Evolutionary conservation across 2,888 invertebrate genomes (phyloP).

Genomic region (Metallyticus violacea): DNA sequence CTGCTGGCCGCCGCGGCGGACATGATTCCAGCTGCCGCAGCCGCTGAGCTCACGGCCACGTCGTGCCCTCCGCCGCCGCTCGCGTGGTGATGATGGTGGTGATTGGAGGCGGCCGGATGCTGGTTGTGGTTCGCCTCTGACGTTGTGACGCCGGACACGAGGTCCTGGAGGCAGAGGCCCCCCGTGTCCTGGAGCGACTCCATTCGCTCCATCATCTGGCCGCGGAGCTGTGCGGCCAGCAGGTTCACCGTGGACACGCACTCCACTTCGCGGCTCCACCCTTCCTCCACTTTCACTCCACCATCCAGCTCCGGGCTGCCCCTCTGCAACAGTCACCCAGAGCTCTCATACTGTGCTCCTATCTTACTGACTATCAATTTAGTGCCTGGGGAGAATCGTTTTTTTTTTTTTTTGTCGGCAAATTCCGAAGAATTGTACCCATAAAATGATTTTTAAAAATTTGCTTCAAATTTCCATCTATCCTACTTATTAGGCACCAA

Average conservation of each 20-base stretch:
- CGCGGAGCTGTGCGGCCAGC: neutral
- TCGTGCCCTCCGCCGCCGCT: slow-evolving; percentile 56
- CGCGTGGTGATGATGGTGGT: slow-evolving; percentile 56
- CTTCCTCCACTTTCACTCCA: neutral
- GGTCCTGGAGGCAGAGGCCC: slow-evolving; percentile 67
- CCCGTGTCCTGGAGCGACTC: slow-evolving; percentile 67
- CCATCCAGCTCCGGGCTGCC: neutral
- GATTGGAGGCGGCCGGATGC: slow-evolving; percentile 45
- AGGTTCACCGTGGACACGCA: neutral
- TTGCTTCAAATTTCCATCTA: too few species aligned
- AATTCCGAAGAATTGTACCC: too few species aligned
- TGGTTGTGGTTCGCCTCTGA: slow-evolving; percentile 37
- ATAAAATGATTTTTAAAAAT: too few species aligned
- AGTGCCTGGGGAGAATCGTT: too few species aligned
- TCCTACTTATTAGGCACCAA: too few species aligned
- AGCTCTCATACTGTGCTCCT: too few species aligned
- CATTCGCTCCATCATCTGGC: slow-evolving; percentile 58
- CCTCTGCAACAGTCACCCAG: neutral
- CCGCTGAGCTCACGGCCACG: slow-evolving; percentile 39
- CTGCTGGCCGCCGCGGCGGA: slow-evolving; percentile 46
- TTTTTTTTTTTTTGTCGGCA: too few species aligned
- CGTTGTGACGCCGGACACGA: slow-evolving; percentile 54
- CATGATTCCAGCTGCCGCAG: slow-evolving; percentile 8
- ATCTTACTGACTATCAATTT: too few species aligned
- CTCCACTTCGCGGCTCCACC: neutral